Evolutionary conservation across 2,888 invertebrate species (phyloP).

Genomic region (Siphlonurus alternatus): DNA sequence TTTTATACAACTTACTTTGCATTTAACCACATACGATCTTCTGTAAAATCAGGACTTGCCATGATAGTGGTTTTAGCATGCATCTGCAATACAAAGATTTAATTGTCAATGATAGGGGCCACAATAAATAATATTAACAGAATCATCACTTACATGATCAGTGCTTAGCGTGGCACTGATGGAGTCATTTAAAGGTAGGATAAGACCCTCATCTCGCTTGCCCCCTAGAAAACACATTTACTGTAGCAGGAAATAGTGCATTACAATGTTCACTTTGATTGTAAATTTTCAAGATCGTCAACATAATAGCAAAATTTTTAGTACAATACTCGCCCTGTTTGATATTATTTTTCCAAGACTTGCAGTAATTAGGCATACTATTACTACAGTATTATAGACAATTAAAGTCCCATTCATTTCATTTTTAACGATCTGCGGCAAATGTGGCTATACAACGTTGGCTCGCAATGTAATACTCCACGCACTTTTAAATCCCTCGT

Average conservation of each 20-base stretch:
- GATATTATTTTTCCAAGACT: too few species aligned
- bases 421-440: too few species aligned
- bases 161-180: constrained; percentile 79
- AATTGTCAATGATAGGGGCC: not conserved
- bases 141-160: constrained; percentile 40
- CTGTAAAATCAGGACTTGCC: constrained; percentile 48
- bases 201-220: constrained; percentile 79
- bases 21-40: constrained; percentile 79
- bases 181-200: constrained; percentile 92
- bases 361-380: too few species aligned
- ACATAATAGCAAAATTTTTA: not conserved
- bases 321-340: not conserved
- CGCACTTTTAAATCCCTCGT: too few species aligned
- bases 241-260: not conserved
- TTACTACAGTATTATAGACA: too few species aligned
- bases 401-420: too few species aligned
- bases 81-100: constrained; percentile 37
- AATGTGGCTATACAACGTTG: too few species aligned
- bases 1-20: constrained; percentile 46
- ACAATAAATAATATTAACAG: not conserved
- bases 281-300: not conserved
- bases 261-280: not conserved
- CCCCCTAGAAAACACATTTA: constrained; percentile 51
- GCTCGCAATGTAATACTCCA: too few species aligned
- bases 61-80: constrained; percentile 81